Percentiles rank a stretch among this genome's conserved stretches.
Conservation (phyloP, 23 tunicate species). For the Halocynthia roretzi region DNA sequence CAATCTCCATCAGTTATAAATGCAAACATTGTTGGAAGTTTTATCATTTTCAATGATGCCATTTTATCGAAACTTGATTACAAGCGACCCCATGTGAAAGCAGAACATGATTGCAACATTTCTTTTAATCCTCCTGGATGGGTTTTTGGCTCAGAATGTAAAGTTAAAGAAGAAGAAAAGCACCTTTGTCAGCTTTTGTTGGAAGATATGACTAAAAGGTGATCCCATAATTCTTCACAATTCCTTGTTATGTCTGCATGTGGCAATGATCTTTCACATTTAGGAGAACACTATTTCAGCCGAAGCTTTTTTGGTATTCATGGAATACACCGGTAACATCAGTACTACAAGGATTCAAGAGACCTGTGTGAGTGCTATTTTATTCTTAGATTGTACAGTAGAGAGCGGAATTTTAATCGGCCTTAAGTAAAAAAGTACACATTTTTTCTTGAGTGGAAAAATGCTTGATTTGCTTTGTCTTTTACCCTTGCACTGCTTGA, state of each 20-base stretch:
- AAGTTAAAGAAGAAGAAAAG: conserved; percentile 6
- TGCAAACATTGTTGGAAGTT: no score
- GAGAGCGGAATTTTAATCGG: not conserved
- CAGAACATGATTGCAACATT: not conserved
- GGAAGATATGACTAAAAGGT: conserved; percentile 7
- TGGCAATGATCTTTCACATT: no score
- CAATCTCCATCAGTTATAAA: no score
- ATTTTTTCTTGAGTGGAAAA: not conserved
- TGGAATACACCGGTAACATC: conserved; percentile 13
- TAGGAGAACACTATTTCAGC: no score
- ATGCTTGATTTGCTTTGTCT: not conserved
- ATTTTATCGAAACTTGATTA: no score
- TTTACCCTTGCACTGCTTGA: not conserved
- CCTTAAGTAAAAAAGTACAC: not conserved
- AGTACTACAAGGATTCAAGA: conserved; percentile 13
- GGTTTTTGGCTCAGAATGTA: conserved; percentile 6
- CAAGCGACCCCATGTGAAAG: no score
- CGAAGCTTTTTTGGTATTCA: not conserved
- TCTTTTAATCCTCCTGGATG: not conserved
- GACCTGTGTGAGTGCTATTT: conserved; percentile 16
- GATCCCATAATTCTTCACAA: not conserved
- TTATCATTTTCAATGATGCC: no score
- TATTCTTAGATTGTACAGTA: no score
- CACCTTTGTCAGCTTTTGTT: conserved; percentile 7
- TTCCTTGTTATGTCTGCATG: not conserved